phyloP scores from a whole-genome alignment of 2,113 vertebrate species.

The Furnarius figulus region DNA sequence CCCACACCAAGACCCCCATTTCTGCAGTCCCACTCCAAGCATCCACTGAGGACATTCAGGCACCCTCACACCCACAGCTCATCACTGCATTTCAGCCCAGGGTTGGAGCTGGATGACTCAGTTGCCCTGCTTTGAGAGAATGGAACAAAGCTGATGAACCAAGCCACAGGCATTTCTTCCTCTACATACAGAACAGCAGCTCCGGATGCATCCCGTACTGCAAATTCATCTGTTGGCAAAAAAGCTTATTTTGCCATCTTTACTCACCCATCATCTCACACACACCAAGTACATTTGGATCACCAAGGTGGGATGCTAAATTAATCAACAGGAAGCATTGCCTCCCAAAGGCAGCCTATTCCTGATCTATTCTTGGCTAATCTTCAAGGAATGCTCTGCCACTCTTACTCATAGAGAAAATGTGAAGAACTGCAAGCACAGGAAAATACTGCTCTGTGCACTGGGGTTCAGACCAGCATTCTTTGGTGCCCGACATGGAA shows the following conservation, averaged over 20 bases:
- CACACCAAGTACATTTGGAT: neutral
- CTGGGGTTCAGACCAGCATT: neutral
- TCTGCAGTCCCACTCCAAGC: neutral
- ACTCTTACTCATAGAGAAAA: neutral
- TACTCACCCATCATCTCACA: neutral
- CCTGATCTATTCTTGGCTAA: neutral
- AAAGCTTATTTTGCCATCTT: neutral
- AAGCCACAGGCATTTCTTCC: neutral
- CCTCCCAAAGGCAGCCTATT: neutral
- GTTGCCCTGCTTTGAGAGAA: neutral
- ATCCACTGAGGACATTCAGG: neutral
- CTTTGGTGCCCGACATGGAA: neutral
- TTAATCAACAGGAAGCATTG: slow-evolving; percentile 26
- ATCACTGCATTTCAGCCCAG: neutral
- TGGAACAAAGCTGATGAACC: rapidly evolving
- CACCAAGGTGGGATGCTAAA: slow-evolving; percentile 4
- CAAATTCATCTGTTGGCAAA: neutral
- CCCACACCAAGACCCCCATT: neutral
- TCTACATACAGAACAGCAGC: neutral
- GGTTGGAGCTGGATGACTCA: neutral
- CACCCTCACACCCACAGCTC: neutral
- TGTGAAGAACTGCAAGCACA: neutral
- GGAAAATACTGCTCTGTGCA: neutral
- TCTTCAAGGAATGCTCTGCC: neutral
- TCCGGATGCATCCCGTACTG: rapidly evolving